Evolutionary conservation across 37 sponge, comb jelly and placozoan genomes (phyloP).

Genomic region (Haliclona indistincta): DNA sequence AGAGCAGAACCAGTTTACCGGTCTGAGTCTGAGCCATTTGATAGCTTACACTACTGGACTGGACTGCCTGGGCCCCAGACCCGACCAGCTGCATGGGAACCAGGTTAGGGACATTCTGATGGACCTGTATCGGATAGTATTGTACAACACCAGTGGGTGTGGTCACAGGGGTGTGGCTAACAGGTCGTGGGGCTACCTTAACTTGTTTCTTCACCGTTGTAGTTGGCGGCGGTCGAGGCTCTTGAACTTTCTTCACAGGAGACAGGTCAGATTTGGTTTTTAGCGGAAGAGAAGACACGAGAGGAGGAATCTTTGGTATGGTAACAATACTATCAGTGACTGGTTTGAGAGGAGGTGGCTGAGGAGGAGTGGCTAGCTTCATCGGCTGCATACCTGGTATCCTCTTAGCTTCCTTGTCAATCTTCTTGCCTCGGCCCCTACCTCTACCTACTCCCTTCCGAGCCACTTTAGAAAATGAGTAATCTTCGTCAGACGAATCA

Average conservation of each 20-base stretch:
- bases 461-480: background rate
- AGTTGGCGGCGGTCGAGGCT: no score
- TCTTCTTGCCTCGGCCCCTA: background rate
- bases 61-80: background rate
- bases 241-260: no score
- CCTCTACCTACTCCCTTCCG: conserved; percentile 3
- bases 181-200: no score
- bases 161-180: no score
- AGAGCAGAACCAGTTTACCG: background rate
- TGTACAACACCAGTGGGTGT: background rate
- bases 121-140: background rate
- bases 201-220: no score
- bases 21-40: background rate
- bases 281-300: no score
- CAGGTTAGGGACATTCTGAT: background rate
- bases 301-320: no score
- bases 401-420: background rate
- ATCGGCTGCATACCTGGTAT: background rate
- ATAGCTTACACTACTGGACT: no score
- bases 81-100: background rate
- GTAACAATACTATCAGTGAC: no score
- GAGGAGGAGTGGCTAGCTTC: background rate
- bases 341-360: background rate
- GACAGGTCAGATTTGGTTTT: no score
- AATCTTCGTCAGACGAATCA: conserved; percentile 1